Base-by-base conservation (phyloP, 2,797 vertebrate species). In the Paratrypauchen microcephalus region DNA sequence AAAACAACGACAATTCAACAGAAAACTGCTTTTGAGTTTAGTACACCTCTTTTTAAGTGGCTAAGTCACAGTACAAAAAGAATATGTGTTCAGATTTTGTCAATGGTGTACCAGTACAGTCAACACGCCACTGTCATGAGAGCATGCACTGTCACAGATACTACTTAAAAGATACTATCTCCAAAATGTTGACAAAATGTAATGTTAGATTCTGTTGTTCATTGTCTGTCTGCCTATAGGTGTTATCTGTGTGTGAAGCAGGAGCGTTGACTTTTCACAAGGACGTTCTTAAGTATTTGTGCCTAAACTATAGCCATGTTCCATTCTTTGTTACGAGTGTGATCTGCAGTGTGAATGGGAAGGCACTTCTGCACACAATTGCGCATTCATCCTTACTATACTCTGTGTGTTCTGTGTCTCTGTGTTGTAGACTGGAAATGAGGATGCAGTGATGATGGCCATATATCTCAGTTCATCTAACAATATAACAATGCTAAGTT, bases 251-350 rank as follows among this genome's bases (percentile, higher is more conserved):
- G 86, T 90, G 88, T 91, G 89, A 90, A 60, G 83, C 88, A 87
- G 85, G 92, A 92, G 83, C 91, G 89, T 90, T 81, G 81, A 91
- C 86, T 90, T 89, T 93, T 92, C 90, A 92, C 90, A 88, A 90
- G 92, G 88, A 94, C 91, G 83, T 92, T 94, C 83, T 92, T 90
- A 93, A 91, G 80, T 93, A 92, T 95, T 93, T 95, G 96, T 97
- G 96, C 95, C 96, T 97, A 94, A 94, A 94, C 90, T 93, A 92
- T 94, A 94, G 91, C 93, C 92, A 94, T 94, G 91, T 91, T 91
- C 84, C 89, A 90, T 89, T 83, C 83, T 87, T 86, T 73, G 87
- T 90, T 90, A 77, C 65, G 86, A 89, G 85, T 85, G 87, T 81
- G 81, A 88, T 80, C 87, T 83, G 24, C 66, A 78, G 86, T 86